phyloP scores from a whole-genome alignment of 2,797 vertebrate species.

The Glossophaga mutica region DNA sequence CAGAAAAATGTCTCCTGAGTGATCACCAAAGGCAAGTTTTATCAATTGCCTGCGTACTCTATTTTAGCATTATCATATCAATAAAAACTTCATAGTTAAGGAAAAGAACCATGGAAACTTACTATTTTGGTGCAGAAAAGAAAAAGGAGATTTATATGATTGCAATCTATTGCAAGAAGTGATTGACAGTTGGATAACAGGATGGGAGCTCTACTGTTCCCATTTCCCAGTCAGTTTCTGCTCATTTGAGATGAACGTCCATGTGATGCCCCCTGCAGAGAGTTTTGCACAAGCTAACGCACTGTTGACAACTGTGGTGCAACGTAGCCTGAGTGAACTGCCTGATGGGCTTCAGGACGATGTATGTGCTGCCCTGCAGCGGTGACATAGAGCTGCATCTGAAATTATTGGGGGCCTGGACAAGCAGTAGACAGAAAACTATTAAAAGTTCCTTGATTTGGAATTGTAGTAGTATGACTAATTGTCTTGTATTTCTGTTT shows the following conservation, averaged over 20 bases:
- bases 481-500: neutral
- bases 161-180: conserved; percentile 60
- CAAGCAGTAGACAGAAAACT: neutral
- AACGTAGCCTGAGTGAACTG: neutral
- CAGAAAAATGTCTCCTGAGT: neutral
- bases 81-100: conserved; percentile 44
- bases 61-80: conserved; percentile 54
- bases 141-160: neutral
- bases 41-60: conserved; percentile 20
- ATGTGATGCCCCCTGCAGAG: accelerated
- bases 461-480: neutral
- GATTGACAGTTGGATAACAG: conserved; percentile 57
- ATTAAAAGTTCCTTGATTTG: neutral
- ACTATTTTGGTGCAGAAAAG: conserved; percentile 45
- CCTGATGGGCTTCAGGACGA: neutral
- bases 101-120: conserved; percentile 58
- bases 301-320: neutral
- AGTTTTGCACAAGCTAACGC: neutral
- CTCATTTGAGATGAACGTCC: neutral
- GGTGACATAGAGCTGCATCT: neutral
- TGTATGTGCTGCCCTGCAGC: neutral
- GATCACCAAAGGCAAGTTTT: neutral
- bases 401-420: neutral
- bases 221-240: neutral
- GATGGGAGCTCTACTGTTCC: conserved; percentile 13